Evolutionary conservation across 2,797 vertebrate genomes (phyloP).

Genomic region (Ataeniobius toweri): DNA sequence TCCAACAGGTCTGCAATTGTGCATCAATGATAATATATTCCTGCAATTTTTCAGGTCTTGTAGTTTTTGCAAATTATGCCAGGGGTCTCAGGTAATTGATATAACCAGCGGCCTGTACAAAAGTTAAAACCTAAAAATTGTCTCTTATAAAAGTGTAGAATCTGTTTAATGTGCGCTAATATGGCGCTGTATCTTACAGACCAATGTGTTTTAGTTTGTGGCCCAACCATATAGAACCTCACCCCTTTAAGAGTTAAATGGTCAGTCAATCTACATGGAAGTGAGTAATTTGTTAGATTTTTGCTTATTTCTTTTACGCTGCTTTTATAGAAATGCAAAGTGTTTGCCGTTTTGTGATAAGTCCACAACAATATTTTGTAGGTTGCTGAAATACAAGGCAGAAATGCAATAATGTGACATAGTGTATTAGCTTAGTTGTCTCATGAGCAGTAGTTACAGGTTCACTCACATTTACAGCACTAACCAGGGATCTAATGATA

Average conservation of each 20-base stretch:
- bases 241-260: background rate
- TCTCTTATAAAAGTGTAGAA: background rate
- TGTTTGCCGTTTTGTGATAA: background rate
- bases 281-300: background rate
- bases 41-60: too few relatives aligned
- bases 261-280: background rate
- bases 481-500: constrained; percentile 68
- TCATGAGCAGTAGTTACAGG: constrained; percentile 61
- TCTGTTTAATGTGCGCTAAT: background rate
- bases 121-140: too few relatives aligned
- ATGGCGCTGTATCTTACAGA: background rate
- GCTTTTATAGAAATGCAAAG: background rate
- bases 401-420: background rate
- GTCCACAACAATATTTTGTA: background rate
- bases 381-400: background rate
- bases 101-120: too few relatives aligned
- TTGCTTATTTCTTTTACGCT: background rate
- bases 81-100: too few relatives aligned
- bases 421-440: constrained; percentile 19
- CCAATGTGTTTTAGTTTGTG: background rate
- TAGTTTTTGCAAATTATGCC: too few relatives aligned
- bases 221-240: background rate
- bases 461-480: constrained; percentile 56
- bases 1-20: too few relatives aligned
- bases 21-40: too few relatives aligned